These are phyloP conservation scores for Benitochromis conjunctus DNA, from an alignment of 2,113 vertebrate genomes.

Conservation along the genomic window DNA sequence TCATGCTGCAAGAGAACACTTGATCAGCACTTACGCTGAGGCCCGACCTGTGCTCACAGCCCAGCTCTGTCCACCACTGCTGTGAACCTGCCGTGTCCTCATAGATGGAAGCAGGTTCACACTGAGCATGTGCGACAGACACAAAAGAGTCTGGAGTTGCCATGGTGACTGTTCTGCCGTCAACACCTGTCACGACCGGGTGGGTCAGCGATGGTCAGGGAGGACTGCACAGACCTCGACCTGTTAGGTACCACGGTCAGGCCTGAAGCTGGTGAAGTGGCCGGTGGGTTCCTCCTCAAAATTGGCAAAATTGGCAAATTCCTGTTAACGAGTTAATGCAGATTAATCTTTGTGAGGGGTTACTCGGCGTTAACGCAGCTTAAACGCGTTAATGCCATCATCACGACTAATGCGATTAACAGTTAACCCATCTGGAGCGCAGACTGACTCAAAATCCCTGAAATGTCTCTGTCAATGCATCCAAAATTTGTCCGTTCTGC, in stretches of 20 bases:
- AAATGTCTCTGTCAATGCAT: no score
- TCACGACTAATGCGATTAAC: no score
- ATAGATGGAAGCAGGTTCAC: background rate
- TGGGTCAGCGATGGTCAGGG: background rate
- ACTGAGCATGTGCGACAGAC: background rate
- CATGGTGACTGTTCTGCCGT: background rate
- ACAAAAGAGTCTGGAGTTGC: background rate
- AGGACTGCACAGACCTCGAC: background rate
- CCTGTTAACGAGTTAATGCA: no score
- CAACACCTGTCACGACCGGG: background rate
- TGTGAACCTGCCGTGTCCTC: rapidly evolving
- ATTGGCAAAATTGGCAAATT: background rate
- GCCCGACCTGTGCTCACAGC: background rate
- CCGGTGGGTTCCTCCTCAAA: background rate
- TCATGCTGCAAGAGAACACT: background rate
- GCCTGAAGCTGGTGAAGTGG: background rate
- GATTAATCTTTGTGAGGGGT: no score
- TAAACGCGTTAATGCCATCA: no score
- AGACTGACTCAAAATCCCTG: no score
- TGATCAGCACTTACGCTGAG: background rate
- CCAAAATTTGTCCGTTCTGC: no score
- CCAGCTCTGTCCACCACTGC: background rate
- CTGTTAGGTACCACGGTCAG: background rate
- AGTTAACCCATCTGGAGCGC: no score
- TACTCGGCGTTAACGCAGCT: no score